These are phyloP conservation scores for Eupithecia exiguata DNA, from an alignment of 2,888 invertebrate species.

Conservation along the genomic window DNA sequence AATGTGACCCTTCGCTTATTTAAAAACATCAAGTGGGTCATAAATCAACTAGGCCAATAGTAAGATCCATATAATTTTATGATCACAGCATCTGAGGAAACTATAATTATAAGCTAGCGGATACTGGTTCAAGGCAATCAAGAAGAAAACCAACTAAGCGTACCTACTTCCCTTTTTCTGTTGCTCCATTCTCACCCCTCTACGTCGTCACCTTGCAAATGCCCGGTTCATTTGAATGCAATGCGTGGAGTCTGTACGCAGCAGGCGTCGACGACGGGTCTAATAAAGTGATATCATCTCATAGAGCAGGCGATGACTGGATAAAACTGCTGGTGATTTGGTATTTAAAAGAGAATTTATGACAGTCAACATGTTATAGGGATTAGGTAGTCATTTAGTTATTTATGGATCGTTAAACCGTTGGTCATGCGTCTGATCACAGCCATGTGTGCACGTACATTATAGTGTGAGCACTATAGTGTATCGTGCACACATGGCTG, in stretches of 20 bases:
- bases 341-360: background rate
- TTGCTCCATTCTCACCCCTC: background rate
- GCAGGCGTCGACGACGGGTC: conserved; percentile 38
- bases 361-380: background rate
- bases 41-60: background rate
- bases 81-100: background rate
- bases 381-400: background rate
- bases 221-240: conserved; percentile 56
- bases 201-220: conserved; percentile 34
- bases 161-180: background rate
- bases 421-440: no score
- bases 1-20: background rate
- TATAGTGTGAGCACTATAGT: no score
- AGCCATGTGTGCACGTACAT: no score
- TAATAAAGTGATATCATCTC: conserved; percentile 54
- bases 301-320: conserved; percentile 2
- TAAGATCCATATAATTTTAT: background rate
- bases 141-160: background rate
- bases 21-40: background rate
- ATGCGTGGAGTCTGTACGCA: conserved; percentile 43
- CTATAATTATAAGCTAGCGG: background rate
- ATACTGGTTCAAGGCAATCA: background rate
- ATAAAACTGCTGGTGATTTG: background rate
- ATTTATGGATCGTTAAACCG: no score
- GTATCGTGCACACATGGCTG: no score